These are phyloP conservation scores for Eudasyphora cyanicolor DNA, from an alignment of 2,888 invertebrate genomes.

Conservation along the genomic window DNA sequence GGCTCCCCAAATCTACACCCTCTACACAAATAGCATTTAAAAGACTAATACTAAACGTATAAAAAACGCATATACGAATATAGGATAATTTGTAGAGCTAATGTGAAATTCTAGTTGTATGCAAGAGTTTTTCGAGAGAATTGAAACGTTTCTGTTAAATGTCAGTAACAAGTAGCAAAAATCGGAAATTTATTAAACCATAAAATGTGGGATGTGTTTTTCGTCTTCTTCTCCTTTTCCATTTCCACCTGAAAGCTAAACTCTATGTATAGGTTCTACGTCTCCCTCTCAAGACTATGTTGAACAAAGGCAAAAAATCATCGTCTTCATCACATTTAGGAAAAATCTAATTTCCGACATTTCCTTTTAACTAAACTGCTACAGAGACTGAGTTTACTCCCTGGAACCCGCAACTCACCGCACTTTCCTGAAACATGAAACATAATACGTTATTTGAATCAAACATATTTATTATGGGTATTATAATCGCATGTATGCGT, in stretches of 20 bases:
- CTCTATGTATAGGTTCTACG: neutral
- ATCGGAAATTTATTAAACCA: slow-evolving; percentile 1
- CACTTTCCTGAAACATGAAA: too few species aligned
- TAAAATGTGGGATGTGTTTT: neutral
- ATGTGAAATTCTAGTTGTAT: too few species aligned
- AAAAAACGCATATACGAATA: too few species aligned
- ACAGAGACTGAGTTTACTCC: too few species aligned
- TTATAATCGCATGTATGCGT: neutral
- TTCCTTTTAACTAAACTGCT: slow-evolving; percentile 36
- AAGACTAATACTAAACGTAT: too few species aligned
- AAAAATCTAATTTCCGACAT: slow-evolving; percentile 53
- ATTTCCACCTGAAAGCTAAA: too few species aligned
- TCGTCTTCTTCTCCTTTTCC: neutral
- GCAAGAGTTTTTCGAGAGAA: too few species aligned
- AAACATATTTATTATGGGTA: neutral
- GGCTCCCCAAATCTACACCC: too few species aligned
- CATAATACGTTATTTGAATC: too few species aligned
- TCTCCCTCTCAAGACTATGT: neutral
- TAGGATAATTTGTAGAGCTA: too few species aligned
- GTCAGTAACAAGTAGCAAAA: neutral
- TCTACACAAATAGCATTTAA: too few species aligned
- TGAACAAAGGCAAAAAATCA: neutral
- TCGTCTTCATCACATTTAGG: slow-evolving; percentile 19
- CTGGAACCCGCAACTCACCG: too few species aligned
- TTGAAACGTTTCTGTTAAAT: neutral